These are phyloP conservation scores for Emydocephalus ijimae DNA, from an alignment of 2,113 vertebrate genomes.

Conservation along the genomic window DNA sequence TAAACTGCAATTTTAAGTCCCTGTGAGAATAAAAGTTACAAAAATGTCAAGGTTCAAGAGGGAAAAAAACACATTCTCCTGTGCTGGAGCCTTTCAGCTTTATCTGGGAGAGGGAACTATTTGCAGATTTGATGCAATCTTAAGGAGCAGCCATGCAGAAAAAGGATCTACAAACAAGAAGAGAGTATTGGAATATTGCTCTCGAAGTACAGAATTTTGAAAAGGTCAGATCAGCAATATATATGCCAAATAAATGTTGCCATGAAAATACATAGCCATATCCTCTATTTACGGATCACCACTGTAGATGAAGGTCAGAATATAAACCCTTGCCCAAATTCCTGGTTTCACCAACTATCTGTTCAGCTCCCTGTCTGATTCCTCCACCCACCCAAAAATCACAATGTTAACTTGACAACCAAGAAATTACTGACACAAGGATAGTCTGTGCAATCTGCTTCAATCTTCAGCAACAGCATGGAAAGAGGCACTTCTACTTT, in stretches of 20 bases:
- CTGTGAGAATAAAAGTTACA: neutral
- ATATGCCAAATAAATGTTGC: neutral
- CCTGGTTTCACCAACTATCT: neutral
- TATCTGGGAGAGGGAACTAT: neutral
- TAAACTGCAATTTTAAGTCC: neutral
- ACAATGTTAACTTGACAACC: neutral
- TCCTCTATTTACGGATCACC: neutral
- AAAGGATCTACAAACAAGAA: constrained; percentile 5
- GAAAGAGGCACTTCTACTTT: neutral
- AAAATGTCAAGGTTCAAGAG: neutral
- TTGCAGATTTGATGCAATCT: neutral
- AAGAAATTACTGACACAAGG: neutral
- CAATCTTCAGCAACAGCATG: neutral
- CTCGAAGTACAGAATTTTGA: neutral
- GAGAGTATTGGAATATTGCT: neutral
- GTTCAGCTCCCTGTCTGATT: neutral
- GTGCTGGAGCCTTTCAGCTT: neutral
- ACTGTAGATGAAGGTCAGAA: neutral
- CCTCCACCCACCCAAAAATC: neutral
- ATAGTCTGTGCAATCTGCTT: neutral
- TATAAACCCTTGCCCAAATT: neutral
- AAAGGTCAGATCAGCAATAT: neutral
- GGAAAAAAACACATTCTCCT: neutral
- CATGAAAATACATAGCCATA: neutral
- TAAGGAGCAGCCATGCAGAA: neutral